Conservation (phyloP, 2,888 invertebrate genomes). For the Brachylomia viminalis region DNA sequence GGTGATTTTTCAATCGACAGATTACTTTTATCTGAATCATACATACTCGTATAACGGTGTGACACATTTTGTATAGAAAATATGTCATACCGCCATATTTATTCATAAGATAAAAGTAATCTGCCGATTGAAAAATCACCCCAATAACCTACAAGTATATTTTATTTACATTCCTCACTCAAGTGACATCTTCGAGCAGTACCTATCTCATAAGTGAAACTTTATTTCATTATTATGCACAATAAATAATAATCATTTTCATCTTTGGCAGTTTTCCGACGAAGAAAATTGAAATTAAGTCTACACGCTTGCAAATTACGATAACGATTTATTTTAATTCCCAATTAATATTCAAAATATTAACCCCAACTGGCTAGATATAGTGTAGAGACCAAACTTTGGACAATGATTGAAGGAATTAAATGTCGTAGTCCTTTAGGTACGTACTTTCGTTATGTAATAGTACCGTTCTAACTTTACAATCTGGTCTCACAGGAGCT, state of each 20-base stretch:
- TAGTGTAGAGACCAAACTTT: constrained; percentile 38
- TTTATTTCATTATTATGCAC: constrained; percentile 41
- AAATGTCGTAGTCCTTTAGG: constrained; percentile 6
- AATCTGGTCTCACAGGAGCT: constrained; percentile 16
- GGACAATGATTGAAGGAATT: constrained; percentile 39
- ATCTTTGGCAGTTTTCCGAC: constrained; percentile 12
- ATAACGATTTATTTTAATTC: constrained; percentile 61
- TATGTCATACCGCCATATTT: too few species aligned
- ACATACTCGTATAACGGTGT: too few species aligned
- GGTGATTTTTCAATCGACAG: too few species aligned
- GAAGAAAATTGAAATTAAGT: constrained; percentile 62
- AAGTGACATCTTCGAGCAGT: constrained; percentile 8
- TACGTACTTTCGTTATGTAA: constrained; percentile 11
- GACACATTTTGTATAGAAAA: too few species aligned
- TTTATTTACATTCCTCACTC: constrained; percentile 11
- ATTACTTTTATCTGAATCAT: too few species aligned
- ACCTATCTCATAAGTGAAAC: constrained; percentile 21
- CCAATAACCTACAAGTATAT: background rate
- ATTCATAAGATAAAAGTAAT: too few species aligned
- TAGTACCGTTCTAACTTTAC: constrained; percentile 11
- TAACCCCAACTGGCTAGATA: constrained; percentile 26
- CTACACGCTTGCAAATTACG: constrained; percentile 53
- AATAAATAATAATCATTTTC: too few species aligned
- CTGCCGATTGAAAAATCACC: too few species aligned
- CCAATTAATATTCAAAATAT: constrained; percentile 69